Evolutionary conservation across 2,113 vertebrate species (phyloP).

Genomic region (Colossoma macropomum): DNA sequence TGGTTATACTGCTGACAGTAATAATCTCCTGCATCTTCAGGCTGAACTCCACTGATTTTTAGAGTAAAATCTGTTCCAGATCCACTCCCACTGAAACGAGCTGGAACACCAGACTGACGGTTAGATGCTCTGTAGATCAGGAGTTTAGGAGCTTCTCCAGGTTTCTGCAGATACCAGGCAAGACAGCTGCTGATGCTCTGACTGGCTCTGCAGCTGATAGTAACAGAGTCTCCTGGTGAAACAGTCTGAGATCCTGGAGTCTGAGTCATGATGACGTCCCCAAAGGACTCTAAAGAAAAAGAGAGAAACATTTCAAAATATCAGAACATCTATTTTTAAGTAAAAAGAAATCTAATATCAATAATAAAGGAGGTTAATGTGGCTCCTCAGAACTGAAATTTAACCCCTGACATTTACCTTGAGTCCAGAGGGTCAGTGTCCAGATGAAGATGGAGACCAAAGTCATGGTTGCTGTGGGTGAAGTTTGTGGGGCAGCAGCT

Average conservation of each 20-base stretch:
- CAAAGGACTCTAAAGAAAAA: neutral
- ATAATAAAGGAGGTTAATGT: no score
- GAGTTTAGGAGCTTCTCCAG: slow-evolving; percentile 17
- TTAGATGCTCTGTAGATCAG: neutral
- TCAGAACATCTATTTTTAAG: no score
- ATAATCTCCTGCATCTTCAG: slow-evolving; percentile 13
- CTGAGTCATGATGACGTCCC: neutral
- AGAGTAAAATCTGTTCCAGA: neutral
- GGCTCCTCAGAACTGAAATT: no score
- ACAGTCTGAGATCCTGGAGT: neutral
- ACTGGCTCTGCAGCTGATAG: neutral
- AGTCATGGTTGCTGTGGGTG: no score
- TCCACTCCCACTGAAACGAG: slow-evolving; percentile 19
- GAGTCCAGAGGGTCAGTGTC: no score
- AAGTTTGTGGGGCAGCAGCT: no score
- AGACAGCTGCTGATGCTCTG: neutral
- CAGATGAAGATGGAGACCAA: no score
- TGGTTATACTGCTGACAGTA: neutral
- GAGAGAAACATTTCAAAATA: no score
- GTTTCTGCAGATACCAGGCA: neutral
- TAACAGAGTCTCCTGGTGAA: neutral
- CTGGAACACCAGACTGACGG: neutral
- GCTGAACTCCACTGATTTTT: neutral
- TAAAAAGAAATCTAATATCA: no score
- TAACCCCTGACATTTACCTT: no score